These are phyloP conservation scores for Monopis laevigella DNA, from an alignment of 2,888 invertebrate genomes.

Conservation along the genomic window DNA sequence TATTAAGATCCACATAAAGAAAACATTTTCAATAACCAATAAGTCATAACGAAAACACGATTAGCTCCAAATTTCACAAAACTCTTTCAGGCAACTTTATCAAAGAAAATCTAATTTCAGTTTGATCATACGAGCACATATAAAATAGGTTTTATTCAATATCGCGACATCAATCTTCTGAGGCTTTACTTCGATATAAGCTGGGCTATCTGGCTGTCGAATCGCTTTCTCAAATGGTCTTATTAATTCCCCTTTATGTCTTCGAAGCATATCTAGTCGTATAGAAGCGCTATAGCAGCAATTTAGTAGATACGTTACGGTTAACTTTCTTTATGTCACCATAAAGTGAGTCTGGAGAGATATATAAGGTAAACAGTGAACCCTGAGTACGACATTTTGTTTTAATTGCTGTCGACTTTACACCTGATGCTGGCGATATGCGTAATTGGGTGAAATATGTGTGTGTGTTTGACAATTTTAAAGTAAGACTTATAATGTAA, in stretches of 20 bases:
- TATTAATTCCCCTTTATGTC: constrained; percentile 63
- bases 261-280: too few relatives aligned
- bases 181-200: constrained; percentile 32
- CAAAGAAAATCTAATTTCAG: too few relatives aligned
- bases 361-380: constrained; percentile 26
- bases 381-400: constrained; percentile 36
- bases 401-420: constrained; percentile 46
- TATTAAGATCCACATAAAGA: too few relatives aligned
- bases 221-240: constrained; percentile 52
- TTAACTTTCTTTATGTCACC: constrained; percentile 58
- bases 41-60: too few relatives aligned
- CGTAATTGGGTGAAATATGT: constrained; percentile 3
- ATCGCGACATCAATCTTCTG: constrained; percentile 38
- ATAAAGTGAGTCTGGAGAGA: constrained; percentile 42
- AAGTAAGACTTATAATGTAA: too few relatives aligned
- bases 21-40: too few relatives aligned
- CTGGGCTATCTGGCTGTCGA: constrained; percentile 41
- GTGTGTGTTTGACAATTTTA: background rate
- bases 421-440: constrained; percentile 38
- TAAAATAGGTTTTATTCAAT: constrained; percentile 58
- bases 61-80: too few relatives aligned
- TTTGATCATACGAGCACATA: too few relatives aligned
- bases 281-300: too few relatives aligned
- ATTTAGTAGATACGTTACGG: constrained; percentile 40
- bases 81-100: too few relatives aligned